Percentiles rank a stretch among this genome's conserved stretches.
These are phyloP conservation scores for Trachythela sp. DNA, from an alignment of 64 coral and sea anemone genomes.

Conservation along the genomic window DNA sequence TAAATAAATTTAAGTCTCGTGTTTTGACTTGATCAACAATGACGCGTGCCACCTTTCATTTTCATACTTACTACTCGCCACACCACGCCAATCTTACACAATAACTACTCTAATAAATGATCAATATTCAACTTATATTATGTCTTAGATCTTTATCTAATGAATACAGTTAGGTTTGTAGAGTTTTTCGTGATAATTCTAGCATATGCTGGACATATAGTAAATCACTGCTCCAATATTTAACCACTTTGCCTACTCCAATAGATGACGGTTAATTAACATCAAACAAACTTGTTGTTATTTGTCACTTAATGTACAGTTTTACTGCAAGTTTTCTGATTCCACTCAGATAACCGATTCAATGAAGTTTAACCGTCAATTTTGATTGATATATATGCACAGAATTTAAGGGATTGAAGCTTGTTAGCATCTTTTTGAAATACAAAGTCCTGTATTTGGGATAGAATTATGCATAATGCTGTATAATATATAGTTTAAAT, in stretches of 20 bases:
- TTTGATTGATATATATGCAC: neutral
- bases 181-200: neutral
- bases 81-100: neutral
- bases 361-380: neutral
- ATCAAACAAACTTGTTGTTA: neutral
- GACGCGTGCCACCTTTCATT: neutral
- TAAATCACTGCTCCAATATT: neutral
- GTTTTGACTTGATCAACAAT: neutral
- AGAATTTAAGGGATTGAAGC: no score
- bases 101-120: neutral
- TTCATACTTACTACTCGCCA: neutral
- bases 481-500: no score
- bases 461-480: no score
- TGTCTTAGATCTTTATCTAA: neutral
- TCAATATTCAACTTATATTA: neutral
- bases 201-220: neutral
- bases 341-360: neutral
- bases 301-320: neutral
- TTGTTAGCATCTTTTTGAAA: no score
- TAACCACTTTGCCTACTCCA: neutral
- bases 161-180: neutral
- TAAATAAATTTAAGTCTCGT: neutral
- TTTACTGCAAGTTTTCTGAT: neutral
- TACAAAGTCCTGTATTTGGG: no score
- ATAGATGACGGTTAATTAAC: neutral